Evolutionary conservation across 2,113 vertebrate genomes (phyloP), one percentile per base, ranked within the genome.

Genomic region (Peromyscus californicus): DNA sequence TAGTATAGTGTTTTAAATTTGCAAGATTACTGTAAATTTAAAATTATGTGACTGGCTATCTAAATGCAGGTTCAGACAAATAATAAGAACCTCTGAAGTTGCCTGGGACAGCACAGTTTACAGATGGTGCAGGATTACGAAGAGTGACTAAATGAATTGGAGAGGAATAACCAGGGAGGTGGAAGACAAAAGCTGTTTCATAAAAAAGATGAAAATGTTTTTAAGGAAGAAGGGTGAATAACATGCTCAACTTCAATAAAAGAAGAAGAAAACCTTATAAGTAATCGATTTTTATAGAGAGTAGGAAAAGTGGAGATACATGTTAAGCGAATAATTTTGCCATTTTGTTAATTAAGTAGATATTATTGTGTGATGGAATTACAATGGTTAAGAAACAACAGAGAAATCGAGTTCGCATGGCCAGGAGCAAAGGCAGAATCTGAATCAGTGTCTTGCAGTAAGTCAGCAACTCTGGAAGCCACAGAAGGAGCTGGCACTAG

Each of bases 1-100:
- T 90, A 42, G 74, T 85, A 75, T 3, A 24, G 3, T 83, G 22
- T 74, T 88, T 89, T 91, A 91, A 85, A 70, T 94, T 31, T 85
- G 51, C 1, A 74, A 69, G 24, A 75, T 11, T 76, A 31, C 1
- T n/a, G n/a, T n/a, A n/a, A n/a, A n/a, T n/a, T n/a, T n/a, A n/a
- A n/a, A n/a, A n/a, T n/a, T n/a, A 94, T 39, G 2, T 57, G 22
- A 86, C 90, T 39, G 13, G 72, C 90, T 84, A 45, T 72, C 13
- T 75, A 69, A 87, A 61, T 89, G 21, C 63, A n/a, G 72, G 2
- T 76, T 93, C 26, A 90, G 3, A 76, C 63, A 92, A 63, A 93
- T 48, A 91, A 74, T 4, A 72, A 13, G 87, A 92, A 90, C n/a
- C 2, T 72, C 8, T 91, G n/a, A 95, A 78, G 10, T 78, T 70